Conservation (phyloP, 1,140 invertebrate genomes). For the Drosophila virilis region DNA sequence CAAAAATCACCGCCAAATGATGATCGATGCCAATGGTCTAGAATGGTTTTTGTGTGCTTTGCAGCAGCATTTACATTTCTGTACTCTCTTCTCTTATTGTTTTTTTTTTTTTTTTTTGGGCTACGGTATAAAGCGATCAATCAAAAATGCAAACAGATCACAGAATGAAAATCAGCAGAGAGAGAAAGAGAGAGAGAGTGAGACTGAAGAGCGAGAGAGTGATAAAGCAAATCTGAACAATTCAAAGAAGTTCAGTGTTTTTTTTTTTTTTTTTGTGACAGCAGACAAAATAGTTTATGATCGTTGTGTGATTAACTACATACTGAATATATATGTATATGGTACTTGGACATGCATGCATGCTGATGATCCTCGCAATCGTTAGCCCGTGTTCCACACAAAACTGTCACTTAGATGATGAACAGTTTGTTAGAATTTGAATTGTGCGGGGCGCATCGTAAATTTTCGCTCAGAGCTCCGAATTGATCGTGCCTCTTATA, state of each 20-base stretch:
- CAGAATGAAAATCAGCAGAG: constrained; percentile 12
- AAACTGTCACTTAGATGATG: constrained; percentile 72
- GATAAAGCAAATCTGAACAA: constrained; percentile 11
- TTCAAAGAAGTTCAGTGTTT: constrained; percentile 56
- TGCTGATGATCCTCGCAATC: constrained; percentile 30
- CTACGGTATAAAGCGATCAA: constrained; percentile 78
- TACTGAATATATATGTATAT: constrained; percentile 34
- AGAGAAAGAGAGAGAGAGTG: neutral
- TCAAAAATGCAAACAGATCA: constrained; percentile 79
- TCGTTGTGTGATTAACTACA: constrained; percentile 69
- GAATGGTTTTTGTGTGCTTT: constrained; percentile 32
- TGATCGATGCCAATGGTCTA: constrained; percentile 68
- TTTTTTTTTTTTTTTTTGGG: constrained; percentile 19
- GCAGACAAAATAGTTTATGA: constrained; percentile 82
- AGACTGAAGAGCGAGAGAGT: neutral
- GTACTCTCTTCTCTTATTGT: constrained; percentile 66
- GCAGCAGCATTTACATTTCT: constrained; percentile 70
- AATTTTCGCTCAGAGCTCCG: constrained; percentile 52
- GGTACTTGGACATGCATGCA: constrained; percentile 35
- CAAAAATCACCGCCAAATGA: constrained; percentile 65
- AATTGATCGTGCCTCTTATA: constrained; percentile 25
- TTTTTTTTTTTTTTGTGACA: constrained; percentile 50
- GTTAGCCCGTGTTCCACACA: neutral
- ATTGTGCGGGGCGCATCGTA: constrained; percentile 78
- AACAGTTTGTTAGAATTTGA: constrained; percentile 83